A percentile compares a stretch with the other conserved stretches of the same genome.
phyloP scores from a whole-genome alignment of 2,113 vertebrate genomes.

The Prolemur simus region DNA sequence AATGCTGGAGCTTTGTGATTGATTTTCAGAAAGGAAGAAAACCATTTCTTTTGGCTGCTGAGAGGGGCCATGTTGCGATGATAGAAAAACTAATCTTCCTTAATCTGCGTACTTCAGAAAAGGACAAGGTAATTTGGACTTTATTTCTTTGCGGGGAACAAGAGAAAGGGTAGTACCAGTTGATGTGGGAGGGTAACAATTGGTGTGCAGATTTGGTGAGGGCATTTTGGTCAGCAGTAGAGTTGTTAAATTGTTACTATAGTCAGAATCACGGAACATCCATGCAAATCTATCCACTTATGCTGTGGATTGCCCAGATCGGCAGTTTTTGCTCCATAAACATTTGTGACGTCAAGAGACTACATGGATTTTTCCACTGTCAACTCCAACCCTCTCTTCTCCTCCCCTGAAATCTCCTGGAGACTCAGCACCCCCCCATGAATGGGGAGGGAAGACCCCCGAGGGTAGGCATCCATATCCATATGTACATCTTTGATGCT shows the following conservation, averaged over 20 bases:
- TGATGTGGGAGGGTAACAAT: not conserved
- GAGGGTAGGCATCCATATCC: not conserved
- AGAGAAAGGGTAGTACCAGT: not conserved
- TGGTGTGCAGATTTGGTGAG: not conserved
- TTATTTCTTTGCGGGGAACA: not conserved
- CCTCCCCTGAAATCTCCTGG: not conserved
- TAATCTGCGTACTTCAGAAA: slow-evolving; percentile 88
- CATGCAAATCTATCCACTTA: not conserved
- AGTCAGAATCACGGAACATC: not conserved
- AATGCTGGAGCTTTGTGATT: not conserved
- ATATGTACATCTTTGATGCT: not conserved
- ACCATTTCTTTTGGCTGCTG: slow-evolving; percentile 89
- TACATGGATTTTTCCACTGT: not conserved
- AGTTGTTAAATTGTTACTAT: not conserved
- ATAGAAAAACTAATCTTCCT: slow-evolving; percentile 86
- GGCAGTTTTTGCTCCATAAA: not conserved
- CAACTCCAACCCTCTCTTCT: not conserved
- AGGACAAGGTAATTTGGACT: slow-evolving; percentile 86
- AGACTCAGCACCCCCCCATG: not conserved
- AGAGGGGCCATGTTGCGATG: slow-evolving; percentile 89
- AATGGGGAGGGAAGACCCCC: not conserved
- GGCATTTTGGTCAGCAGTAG: not conserved
- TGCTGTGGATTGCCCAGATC: not conserved
- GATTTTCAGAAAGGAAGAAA: slow-evolving; percentile 88
- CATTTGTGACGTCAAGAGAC: not conserved